Base-by-base conservation (phyloP, 2,113 vertebrate genomes). In the Pholis gunnellus region DNA sequence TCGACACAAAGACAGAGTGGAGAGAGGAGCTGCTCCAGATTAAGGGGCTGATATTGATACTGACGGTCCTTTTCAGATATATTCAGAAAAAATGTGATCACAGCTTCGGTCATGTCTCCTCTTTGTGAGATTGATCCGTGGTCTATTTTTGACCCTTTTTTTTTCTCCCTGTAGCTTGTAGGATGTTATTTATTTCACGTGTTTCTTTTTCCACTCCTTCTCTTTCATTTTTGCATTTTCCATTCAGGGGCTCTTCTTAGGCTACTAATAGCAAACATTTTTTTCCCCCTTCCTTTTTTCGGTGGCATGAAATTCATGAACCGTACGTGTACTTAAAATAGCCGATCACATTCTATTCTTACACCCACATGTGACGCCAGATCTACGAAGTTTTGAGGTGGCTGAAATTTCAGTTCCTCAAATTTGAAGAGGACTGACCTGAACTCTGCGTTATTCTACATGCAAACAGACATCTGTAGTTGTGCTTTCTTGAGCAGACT, bases 31-130 rank as follows among this genome's bases (percentile, higher is more conserved):
- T 40, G 73, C 77, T 86, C 38, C 69, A 81, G 54, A 85, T 83
- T 63, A 88, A 79, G 22, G 69, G 48, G 25, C 25, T 85, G 83
- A 88, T 75, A 86, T 48, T 64, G 78, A 92, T 65, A 86, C 52
- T 29, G 56, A 50, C 17, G 20, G 44, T 66, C 36, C 38, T 78
- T 82, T 63, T 31, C 48, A 65, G 29, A 85, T 38, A 72, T 44
- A 83, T 75, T 71, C 71, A 10, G 57, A 70, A 72, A 66, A 75
- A 46, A 84, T 82, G 44, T 69, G 69, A 82, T 84, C 31, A 13
- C n/a, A 0, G 29, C 67, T 70, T n/a, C 25, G 69, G 18, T 46
- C 25, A 5, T 70, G 36, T 63, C 42, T 29, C 2, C 48, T 70
- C 36, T 27, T n/a, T 9, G 18, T 27, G 31, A 22, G 22, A 81